Percentiles rank a stretch among this genome's conserved stretches.
Conservation (phyloP, 1,140 invertebrate genomes). For the Andricus grossulariae region DNA sequence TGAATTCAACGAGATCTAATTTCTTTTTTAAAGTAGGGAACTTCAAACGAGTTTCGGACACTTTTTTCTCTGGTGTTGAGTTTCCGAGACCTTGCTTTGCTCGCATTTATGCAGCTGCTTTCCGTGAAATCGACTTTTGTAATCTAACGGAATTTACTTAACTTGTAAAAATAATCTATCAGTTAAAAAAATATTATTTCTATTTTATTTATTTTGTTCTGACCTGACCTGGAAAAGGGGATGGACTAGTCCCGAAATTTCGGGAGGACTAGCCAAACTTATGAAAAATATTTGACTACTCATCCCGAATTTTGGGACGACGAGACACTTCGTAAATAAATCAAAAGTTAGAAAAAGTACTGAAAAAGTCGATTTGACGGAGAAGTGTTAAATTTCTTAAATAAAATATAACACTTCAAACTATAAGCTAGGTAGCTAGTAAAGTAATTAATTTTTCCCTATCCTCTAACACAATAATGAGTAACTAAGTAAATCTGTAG, state of each 20-base stretch:
- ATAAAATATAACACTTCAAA: too few species aligned
- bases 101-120: constrained; percentile 26
- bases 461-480: constrained; percentile 17
- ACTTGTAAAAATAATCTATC: not conserved
- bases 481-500: constrained; percentile 8
- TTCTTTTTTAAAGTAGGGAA: constrained; percentile 5
- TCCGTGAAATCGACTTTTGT: not conserved
- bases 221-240: too few species aligned
- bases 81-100: constrained; percentile 20
- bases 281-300: too few species aligned
- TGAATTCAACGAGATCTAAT: not conserved
- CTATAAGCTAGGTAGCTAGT: constrained; percentile 1
- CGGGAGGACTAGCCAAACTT: too few species aligned
- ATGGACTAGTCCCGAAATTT: too few species aligned
- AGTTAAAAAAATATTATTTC: too few species aligned
- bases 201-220: too few species aligned
- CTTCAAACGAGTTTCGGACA: not conserved
- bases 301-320: too few species aligned
- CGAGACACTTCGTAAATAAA: too few species aligned
- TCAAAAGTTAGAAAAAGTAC: too few species aligned
- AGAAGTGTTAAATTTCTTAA: too few species aligned
- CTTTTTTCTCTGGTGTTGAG: constrained; percentile 23
- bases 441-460: not conserved
- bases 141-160: not conserved
- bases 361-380: too few species aligned